phyloP scores from a whole-genome alignment of 2,797 vertebrate species.

The Zalophus californianus region DNA sequence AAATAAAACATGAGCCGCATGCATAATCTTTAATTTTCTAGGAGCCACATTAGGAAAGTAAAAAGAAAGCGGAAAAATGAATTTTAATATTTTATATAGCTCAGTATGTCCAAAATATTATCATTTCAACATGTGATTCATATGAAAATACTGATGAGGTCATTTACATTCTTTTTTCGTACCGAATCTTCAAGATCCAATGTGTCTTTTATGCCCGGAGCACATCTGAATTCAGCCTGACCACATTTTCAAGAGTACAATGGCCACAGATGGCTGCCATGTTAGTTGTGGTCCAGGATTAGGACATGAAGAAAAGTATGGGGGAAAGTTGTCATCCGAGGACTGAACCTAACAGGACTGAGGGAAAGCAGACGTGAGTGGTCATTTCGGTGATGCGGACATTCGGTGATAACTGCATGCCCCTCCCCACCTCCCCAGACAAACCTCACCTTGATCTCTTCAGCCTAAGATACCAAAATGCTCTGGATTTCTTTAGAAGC shows the following conservation, averaged over 20 bases:
- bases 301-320: not conserved
- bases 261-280: not conserved
- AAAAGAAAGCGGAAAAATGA: not conserved
- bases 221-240: not conserved
- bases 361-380: not conserved
- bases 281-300: not conserved
- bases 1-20: not conserved
- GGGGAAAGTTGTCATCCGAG: not conserved
- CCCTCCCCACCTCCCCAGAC: not conserved
- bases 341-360: not conserved
- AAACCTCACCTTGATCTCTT: not conserved
- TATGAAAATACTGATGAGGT: conserved; percentile 1
- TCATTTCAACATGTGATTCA: not conserved
- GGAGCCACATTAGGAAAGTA: not conserved
- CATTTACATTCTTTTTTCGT: not conserved
- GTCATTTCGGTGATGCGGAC: not conserved
- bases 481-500: not conserved
- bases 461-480: not conserved
- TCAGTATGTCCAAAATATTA: not conserved
- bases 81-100: not conserved
- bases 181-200: not conserved
- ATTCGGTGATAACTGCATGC: not conserved
- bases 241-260: not conserved
- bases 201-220: not conserved
- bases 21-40: not conserved